Evolutionary conservation across 2,888 invertebrate species (phyloP).

Genomic region (Prenolepis imparis): DNA sequence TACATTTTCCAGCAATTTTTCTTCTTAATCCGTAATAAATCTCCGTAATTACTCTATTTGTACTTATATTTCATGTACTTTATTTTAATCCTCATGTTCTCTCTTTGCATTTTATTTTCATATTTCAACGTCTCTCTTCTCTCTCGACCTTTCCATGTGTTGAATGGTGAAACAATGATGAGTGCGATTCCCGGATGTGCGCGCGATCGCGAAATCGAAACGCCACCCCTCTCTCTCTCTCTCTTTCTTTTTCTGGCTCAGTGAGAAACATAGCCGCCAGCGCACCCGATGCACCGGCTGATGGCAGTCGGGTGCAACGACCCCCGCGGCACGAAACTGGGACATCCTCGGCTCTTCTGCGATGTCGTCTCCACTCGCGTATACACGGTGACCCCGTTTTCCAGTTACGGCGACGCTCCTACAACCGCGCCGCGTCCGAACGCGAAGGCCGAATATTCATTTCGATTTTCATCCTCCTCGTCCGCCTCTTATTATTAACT

Average conservation of each 20-base stretch:
- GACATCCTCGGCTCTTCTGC: slow-evolving; percentile 75
- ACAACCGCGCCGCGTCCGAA: slow-evolving; percentile 41
- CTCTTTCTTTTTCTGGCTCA: neutral
- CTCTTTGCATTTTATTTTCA: neutral
- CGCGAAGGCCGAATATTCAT: slow-evolving; percentile 50
- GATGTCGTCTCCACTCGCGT: slow-evolving; percentile 67
- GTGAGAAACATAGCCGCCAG: slow-evolving; percentile 36
- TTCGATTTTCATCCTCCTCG: slow-evolving; percentile 63
- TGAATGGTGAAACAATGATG: slow-evolving; percentile 81
- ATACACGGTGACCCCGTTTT: slow-evolving; percentile 72
- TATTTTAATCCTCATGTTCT: neutral
- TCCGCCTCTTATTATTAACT: neutral
- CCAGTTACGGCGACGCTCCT: slow-evolving; percentile 62
- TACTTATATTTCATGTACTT: neutral
- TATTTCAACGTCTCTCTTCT: slow-evolving; percentile 9
- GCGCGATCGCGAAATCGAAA: slow-evolving; percentile 73
- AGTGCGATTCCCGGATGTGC: slow-evolving; percentile 61
- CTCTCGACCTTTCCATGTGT: neutral
- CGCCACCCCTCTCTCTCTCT: neutral
- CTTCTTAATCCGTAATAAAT: neutral
- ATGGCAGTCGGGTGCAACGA: slow-evolving; percentile 75
- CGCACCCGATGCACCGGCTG: slow-evolving; percentile 62
- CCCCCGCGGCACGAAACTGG: slow-evolving; percentile 75
- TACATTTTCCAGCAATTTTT: neutral
- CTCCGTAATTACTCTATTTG: neutral